These are phyloP conservation scores for Vanessa cardui DNA, from an alignment of 2,888 invertebrate species.

Conservation along the genomic window DNA sequence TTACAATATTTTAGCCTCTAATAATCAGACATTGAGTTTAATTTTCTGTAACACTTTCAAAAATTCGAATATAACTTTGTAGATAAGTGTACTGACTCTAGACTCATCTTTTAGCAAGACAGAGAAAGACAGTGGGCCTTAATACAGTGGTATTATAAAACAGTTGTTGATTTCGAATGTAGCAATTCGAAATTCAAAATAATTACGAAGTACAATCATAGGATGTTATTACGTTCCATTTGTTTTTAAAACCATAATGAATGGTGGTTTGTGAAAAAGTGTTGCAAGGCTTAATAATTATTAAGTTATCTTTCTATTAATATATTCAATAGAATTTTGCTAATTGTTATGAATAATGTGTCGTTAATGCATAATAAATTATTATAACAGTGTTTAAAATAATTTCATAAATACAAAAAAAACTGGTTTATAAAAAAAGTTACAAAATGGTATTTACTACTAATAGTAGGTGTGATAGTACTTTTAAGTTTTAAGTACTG, in stretches of 20 bases:
- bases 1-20: conserved; percentile 21
- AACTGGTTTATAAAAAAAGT: no score
- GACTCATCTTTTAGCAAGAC: conserved; percentile 49
- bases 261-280: conserved; percentile 51
- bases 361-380: conserved; percentile 11
- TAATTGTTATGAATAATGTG: conserved; percentile 29
- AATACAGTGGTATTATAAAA: conserved; percentile 54
- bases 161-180: conserved; percentile 70
- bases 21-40: not conserved
- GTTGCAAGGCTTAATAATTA: conserved; percentile 53
- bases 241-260: conserved; percentile 63
- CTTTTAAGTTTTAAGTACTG: no score
- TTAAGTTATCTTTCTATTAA: conserved; percentile 14
- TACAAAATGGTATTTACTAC: no score
- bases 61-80: conserved; percentile 4
- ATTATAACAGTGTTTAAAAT: no score
- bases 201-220: conserved; percentile 60
- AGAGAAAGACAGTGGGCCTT: conserved; percentile 46
- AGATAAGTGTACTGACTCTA: conserved; percentile 22
- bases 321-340: conserved; percentile 22
- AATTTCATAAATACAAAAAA: no score
- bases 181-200: conserved; percentile 63
- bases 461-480: no score
- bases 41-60: conserved; percentile 15
- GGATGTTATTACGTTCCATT: conserved; percentile 62